These are phyloP conservation scores for Drosophila nasuta DNA, from an alignment of 1,140 invertebrate genomes.

Conservation along the genomic window DNA sequence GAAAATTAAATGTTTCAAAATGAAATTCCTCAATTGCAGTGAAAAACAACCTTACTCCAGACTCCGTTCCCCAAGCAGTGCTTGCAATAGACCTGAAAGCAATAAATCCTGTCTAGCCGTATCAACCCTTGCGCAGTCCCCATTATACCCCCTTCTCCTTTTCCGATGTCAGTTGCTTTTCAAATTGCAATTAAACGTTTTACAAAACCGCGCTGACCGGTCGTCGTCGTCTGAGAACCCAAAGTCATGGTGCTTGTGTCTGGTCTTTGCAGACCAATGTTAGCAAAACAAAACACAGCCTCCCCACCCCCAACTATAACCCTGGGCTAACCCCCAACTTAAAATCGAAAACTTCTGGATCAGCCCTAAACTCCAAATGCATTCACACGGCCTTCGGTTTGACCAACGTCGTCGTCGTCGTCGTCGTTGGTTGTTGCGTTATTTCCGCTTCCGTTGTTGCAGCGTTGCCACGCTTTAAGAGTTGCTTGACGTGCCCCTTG, in stretches of 20 bases:
- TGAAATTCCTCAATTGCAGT: slow-evolving; percentile 83
- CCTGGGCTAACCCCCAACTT: slow-evolving; percentile 1
- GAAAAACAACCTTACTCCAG: slow-evolving; percentile 34
- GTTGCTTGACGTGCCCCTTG: neutral
- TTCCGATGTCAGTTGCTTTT: slow-evolving; percentile 64
- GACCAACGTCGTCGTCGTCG: slow-evolving; percentile 58
- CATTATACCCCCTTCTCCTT: neutral
- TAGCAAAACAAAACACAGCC: slow-evolving; percentile 64
- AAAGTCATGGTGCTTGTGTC: slow-evolving; percentile 4
- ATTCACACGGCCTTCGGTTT: slow-evolving; percentile 61
- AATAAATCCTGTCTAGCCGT: slow-evolving; percentile 68
- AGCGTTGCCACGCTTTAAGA: slow-evolving; percentile 22
- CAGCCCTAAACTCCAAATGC: slow-evolving; percentile 44
- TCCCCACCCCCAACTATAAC: neutral
- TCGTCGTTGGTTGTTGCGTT: slow-evolving; percentile 61
- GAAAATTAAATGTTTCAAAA: slow-evolving; percentile 83
- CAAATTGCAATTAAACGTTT: slow-evolving; percentile 83
- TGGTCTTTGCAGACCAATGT: slow-evolving; percentile 55
- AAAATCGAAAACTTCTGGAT: slow-evolving; percentile 25
- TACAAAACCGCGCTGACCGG: slow-evolving; percentile 80
- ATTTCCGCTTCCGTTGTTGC: slow-evolving; percentile 73
- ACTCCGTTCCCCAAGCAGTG: slow-evolving; percentile 26
- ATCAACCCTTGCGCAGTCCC: slow-evolving; percentile 66
- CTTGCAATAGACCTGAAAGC: slow-evolving; percentile 74
- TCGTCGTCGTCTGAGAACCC: slow-evolving; percentile 61